Evolutionary conservation across 2,888 invertebrate genomes (phyloP).

Genomic region (Ramazzottius varieornatus): DNA sequence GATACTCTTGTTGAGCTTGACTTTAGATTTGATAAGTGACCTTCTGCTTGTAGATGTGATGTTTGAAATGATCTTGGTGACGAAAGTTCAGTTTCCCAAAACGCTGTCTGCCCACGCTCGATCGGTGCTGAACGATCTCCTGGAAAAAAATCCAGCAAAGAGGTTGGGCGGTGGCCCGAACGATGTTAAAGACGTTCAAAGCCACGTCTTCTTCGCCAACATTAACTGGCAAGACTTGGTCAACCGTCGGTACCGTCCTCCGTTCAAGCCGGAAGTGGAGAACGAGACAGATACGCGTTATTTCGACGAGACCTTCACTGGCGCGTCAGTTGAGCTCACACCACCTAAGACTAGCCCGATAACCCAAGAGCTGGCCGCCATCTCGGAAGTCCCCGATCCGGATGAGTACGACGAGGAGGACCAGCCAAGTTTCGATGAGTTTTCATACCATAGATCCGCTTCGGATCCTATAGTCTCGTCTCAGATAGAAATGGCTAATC

Average conservation of each 20-base stretch:
- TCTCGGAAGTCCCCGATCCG: too few species aligned
- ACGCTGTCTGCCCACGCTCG: slow-evolving; percentile 62
- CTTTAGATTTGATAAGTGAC: too few species aligned
- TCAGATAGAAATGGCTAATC: too few species aligned
- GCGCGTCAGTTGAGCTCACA: slow-evolving; percentile 65
- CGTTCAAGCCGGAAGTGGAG: slow-evolving; percentile 26
- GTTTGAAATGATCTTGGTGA: slow-evolving; percentile 75
- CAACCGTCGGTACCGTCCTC: slow-evolving; percentile 41
- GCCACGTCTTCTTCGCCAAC: slow-evolving; percentile 72
- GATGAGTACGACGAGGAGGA: slow-evolving; percentile 32
- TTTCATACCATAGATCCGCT: slow-evolving; percentile 34
- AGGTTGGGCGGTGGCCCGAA: slow-evolving; percentile 63
- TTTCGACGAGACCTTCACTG: slow-evolving; percentile 94
- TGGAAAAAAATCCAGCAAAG: slow-evolving; percentile 56
- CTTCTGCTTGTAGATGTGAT: slow-evolving; percentile 94
- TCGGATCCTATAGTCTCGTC: too few species aligned
- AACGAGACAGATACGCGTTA: slow-evolving; percentile 66
- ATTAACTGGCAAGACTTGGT: slow-evolving; percentile 84
- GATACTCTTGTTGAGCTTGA: too few species aligned
- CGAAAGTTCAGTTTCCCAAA: slow-evolving; percentile 69
- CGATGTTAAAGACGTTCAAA: slow-evolving; percentile 78
- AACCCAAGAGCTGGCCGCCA: slow-evolving; percentile 9
- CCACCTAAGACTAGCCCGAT: slow-evolving; percentile 16
- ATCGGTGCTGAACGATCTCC: slow-evolving; percentile 54
- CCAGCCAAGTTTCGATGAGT: slow-evolving; percentile 42